Percentiles rank a stretch among this genome's conserved stretches.
Evolutionary conservation across 2,888 invertebrate genomes (phyloP).

Genomic region (Byasa hedistus): DNA sequence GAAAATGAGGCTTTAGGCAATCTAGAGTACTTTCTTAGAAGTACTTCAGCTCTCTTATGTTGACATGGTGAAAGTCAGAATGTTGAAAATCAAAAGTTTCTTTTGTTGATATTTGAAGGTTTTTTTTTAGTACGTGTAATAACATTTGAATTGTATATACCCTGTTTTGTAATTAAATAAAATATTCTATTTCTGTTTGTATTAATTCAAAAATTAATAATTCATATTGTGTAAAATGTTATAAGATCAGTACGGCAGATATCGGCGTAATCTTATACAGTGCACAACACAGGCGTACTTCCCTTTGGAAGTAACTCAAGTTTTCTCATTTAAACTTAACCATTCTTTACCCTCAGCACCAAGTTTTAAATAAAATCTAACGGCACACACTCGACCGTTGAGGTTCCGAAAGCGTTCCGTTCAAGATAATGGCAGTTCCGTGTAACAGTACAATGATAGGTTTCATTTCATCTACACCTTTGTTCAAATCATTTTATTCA

Average conservation of each 20-base stretch:
- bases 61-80: too few relatives aligned
- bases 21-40: too few relatives aligned
- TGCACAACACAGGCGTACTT: slow-evolving; percentile 1
- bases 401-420: slow-evolving; percentile 10
- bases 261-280: slow-evolving; percentile 1
- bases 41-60: too few relatives aligned
- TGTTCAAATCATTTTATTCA: background rate
- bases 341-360: slow-evolving; percentile 19
- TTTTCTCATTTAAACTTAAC: slow-evolving; percentile 31
- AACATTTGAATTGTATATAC: too few relatives aligned
- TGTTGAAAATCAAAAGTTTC: too few relatives aligned
- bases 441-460: slow-evolving; percentile 15
- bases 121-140: too few relatives aligned
- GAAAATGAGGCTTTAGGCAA: too few relatives aligned
- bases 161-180: too few relatives aligned
- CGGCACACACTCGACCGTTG: slow-evolving; percentile 21
- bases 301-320: slow-evolving; percentile 19
- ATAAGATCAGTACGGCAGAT: background rate
- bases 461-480: slow-evolving; percentile 2
- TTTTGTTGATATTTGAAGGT: too few relatives aligned
- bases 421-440: slow-evolving; percentile 19
- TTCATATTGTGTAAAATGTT: background rate
- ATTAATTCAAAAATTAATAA: too few relatives aligned
- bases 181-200: too few relatives aligned
- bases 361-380: slow-evolving; percentile 30